Percentiles rank a stretch among this genome's conserved stretches.
Conservation (phyloP, 2,797 vertebrate genomes). For the Bradypus variegatus region DNA sequence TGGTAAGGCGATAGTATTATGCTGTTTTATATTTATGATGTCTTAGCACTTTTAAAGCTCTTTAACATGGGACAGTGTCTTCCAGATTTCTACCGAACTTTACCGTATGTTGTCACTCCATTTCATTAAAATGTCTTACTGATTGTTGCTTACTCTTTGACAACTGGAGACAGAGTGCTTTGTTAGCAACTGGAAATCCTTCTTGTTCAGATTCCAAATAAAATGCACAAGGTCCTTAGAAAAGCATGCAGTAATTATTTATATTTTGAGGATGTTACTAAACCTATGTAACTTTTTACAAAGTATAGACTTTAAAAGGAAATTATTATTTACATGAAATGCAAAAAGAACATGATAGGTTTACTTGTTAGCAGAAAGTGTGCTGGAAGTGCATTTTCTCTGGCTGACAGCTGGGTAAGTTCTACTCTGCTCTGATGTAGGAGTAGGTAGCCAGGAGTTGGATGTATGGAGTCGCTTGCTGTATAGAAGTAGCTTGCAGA, state of each 20-base stretch:
- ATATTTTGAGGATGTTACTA: background rate
- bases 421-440: background rate
- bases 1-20: conserved; percentile 84
- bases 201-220: background rate
- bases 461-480: background rate
- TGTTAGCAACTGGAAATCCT: background rate
- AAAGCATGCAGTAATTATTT: background rate
- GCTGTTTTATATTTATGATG: conserved; percentile 45
- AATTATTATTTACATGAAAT: background rate
- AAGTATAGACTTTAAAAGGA: background rate
- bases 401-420: background rate
- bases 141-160: background rate
- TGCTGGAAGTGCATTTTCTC: background rate
- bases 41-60: conserved; percentile 11
- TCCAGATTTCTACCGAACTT: background rate
- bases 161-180: background rate
- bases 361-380: background rate
- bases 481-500: background rate
- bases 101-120: background rate
- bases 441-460: background rate
- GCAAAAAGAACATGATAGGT: background rate
- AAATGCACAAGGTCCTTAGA: background rate
- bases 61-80: background rate
- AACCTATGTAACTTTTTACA: background rate
- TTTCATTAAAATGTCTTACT: background rate